A percentile compares a stretch with the other conserved stretches of the same genome.
Conservation (phyloP, 2,888 invertebrate genomes). For the Pheosia gnoma region DNA sequence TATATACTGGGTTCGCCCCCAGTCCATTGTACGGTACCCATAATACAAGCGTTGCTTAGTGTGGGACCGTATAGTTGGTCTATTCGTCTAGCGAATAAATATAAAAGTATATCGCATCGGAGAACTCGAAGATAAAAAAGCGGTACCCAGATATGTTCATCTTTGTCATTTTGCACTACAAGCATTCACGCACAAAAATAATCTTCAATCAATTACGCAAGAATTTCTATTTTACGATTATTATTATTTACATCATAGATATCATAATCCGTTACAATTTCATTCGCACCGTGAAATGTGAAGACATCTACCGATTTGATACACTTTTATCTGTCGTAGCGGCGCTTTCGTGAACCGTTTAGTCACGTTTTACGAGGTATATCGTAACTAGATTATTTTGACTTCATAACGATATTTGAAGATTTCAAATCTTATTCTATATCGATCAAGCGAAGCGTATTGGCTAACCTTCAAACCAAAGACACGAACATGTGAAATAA, state of each 20-base stretch:
- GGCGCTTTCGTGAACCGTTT: slow-evolving; percentile 12
- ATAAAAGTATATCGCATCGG: neutral
- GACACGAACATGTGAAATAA: too few relatives aligned
- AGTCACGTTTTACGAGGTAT: slow-evolving; percentile 11
- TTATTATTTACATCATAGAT: neutral
- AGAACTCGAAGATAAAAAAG: too few relatives aligned
- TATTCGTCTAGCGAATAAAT: too few relatives aligned
- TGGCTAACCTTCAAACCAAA: too few relatives aligned
- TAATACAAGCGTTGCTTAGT: too few relatives aligned
- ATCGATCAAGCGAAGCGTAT: neutral
- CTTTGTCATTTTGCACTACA: neutral
- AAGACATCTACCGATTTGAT: slow-evolving; percentile 8
- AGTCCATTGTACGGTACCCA: too few relatives aligned
- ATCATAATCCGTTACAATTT: slow-evolving; percentile 2
- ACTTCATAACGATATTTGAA: neutral
- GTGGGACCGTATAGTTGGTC: too few relatives aligned
- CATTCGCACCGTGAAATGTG: slow-evolving; percentile 8
- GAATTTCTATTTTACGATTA: neutral
- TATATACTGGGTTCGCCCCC: too few relatives aligned
- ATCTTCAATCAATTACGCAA: slow-evolving; percentile 4
- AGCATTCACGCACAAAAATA: neutral
- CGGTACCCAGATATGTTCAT: neutral
- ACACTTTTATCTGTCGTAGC: slow-evolving; percentile 9
- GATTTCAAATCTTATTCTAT: neutral
- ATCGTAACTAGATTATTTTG: slow-evolving; percentile 3